Conservation (phyloP, 2,888 invertebrate species). For the Seladonia tumulorum region DNA sequence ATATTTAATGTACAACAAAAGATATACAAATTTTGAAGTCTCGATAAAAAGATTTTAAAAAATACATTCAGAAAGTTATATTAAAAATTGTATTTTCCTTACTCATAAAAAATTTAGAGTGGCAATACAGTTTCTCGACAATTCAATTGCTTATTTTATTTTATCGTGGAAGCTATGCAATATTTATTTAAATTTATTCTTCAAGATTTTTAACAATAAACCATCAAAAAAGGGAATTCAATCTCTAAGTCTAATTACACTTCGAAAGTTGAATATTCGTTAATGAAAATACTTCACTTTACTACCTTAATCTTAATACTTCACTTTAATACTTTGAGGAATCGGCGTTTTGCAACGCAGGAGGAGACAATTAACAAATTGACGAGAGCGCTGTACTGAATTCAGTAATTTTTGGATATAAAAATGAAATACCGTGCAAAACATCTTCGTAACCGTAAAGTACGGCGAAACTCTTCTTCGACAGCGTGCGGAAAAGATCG, state of each 20-base stretch:
- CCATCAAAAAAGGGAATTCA: too few species aligned
- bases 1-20: background rate
- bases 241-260: too few species aligned
- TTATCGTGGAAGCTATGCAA: too few species aligned
- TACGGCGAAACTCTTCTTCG: slow-evolving; percentile 20
- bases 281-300: too few species aligned
- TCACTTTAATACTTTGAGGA: too few species aligned
- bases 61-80: background rate
- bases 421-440: background rate
- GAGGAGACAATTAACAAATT: background rate
- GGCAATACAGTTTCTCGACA: background rate
- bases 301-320: too few species aligned
- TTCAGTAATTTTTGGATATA: background rate
- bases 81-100: background rate
- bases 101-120: background rate
- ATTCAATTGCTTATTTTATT: background rate
- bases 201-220: too few species aligned
- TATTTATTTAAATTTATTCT: too few species aligned
- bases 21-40: background rate
- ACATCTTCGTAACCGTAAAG: background rate
- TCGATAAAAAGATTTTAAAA: background rate
- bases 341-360: background rate
- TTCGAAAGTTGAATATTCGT: too few species aligned
- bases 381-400: background rate
- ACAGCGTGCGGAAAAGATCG: slow-evolving; percentile 14